Evolutionary conservation across 2,113 vertebrate species (phyloP), one percentile per base, ranked within the genome.

Genomic region (Heptranchias perlo): DNA sequence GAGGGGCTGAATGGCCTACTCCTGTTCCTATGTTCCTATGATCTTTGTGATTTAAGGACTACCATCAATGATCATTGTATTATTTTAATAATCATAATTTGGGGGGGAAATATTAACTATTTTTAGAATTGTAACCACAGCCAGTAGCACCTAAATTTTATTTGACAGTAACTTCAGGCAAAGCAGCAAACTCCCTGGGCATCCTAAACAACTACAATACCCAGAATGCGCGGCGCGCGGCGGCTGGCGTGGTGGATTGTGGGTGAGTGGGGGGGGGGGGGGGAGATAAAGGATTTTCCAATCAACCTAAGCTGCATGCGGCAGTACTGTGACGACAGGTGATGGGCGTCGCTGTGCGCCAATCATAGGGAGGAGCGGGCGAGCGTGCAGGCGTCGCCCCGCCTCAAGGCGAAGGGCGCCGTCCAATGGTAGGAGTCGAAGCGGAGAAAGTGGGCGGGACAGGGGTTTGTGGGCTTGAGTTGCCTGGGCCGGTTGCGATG

Each of bases 401-500:
- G 10, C 0, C 28, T 2, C 1, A 0, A 31, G 1, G 21, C 10
- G 93, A 0, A 0, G 23, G 25, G 65, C 47, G 47, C 44, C 25
- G 65, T 47, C 94, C 64, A 95, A 95, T 95, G 23, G 47, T 1
- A 18, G 58, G 0, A 21, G 91, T 0, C 58, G 3, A 8, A 69
- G 10, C 1, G 18, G 93, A 0, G 18, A 8, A 10, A 3, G 18
- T 23, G 89, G 65, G 64, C 47, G 18, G 5, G 61, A 35, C 4
- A 39, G 35, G 5, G 52, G 3, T 14, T 18, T 49, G 94, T 49
- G 28, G 65, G 64, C 8, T 64, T 39, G 92, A 21, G 92, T 94
- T 65, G 92, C 65, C 35, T 64, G 16, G 64, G 44, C 47, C 94
- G 94, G 94, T 95, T 95, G 94, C 94, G 94, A 95, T 95, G 94